Evolutionary conservation across 2,888 invertebrate genomes (phyloP), one percentile per base, ranked within the genome.

Genomic region (Automeris io): DNA sequence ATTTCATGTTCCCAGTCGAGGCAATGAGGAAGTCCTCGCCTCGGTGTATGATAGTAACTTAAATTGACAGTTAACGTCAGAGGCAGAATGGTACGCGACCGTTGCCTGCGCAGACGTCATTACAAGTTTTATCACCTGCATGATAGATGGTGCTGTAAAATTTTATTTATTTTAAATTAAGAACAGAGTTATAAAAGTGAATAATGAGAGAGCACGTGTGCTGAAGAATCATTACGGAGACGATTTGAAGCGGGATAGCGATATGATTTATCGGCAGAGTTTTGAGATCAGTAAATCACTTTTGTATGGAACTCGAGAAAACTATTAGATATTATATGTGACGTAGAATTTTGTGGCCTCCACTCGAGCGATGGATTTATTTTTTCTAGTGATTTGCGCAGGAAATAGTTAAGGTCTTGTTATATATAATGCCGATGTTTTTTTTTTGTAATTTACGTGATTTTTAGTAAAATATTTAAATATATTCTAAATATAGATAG

Each of bases 121-220:
- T 78, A 74, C 70, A 50, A 57, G 64, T 77, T 81, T 81, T 76
- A 83, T 77, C 63, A 69, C 66, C 66, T 54, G 60, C 69, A 80
- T 85, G 85, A 85, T 80, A 80, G 78, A 85, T 80, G 79, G 81
- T 59, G 77, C 56, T 65, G 76, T 86, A 85, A 86, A 86, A 81
- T 63, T n/a, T 66, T 78, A 82, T 70, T 74, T 80, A 80, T 82
- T 80, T 81, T 70, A 80, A 82, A 82, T 76, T 70, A 71, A 59
- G 70, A 70, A 66, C 60, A 57, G 42, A 52, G 55, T 45, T 62
- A 77, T 73, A 68, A 66, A 73, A 65, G 59, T 59, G 61, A 69
- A 76, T 83, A 85, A 85, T 81, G 80, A 83, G 73, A 70, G 60
- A 77, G 70, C 78, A 80, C 80, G 79, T 78, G 83, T 77, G 74